Evolutionary conservation across 2,888 invertebrate genomes (phyloP).

Genomic region (Thera obeliscata): DNA sequence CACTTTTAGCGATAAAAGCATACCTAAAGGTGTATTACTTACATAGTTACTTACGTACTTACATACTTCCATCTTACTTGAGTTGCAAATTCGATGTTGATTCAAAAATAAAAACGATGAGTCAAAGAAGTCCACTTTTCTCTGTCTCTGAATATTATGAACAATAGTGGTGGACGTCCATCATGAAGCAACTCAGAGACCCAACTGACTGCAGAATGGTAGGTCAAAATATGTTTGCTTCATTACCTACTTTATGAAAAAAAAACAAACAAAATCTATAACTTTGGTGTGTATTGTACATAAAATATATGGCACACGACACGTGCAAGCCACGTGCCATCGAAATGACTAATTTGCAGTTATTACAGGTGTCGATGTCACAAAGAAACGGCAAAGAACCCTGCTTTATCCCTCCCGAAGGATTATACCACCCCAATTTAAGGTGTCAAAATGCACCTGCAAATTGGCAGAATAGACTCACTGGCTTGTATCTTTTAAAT

Average conservation of each 20-base stretch:
- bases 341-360: constrained; percentile 30
- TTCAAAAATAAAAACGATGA: too few species aligned
- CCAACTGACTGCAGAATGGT: too few species aligned
- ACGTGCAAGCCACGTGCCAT: constrained; percentile 27
- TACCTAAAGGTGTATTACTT: too few species aligned
- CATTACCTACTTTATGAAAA: not conserved
- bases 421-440: constrained; percentile 25
- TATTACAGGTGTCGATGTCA: constrained; percentile 32
- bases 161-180: too few species aligned
- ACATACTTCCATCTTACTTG: too few species aligned
- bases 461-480: constrained; percentile 17
- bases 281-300: not conserved
- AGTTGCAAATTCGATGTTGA: too few species aligned
- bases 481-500: constrained; percentile 27
- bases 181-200: too few species aligned
- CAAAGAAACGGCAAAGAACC: constrained; percentile 10
- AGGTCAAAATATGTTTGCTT: too few species aligned
- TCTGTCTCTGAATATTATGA: too few species aligned
- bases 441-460: constrained; percentile 28
- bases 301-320: not conserved
- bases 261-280: not conserved
- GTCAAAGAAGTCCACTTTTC: too few species aligned
- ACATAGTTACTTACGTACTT: too few species aligned
- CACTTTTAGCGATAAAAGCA: too few species aligned
- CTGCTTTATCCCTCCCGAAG: not conserved